Evolutionary conservation across 2,113 vertebrate genomes (phyloP).

Genomic region (Myrmecophaga tridactyla): DNA sequence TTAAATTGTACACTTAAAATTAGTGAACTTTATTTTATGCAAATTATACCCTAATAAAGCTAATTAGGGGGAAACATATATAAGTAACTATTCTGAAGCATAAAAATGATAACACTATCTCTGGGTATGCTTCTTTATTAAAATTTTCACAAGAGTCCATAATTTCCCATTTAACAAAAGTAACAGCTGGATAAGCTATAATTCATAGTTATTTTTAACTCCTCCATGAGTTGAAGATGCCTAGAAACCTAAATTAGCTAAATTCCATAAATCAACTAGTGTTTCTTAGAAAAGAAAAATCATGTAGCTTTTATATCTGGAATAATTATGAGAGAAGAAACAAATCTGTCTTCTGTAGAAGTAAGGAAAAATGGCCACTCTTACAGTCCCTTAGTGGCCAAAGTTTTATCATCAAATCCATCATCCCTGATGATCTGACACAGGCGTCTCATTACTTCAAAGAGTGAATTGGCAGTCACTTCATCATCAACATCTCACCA

Average conservation of each 20-base stretch:
- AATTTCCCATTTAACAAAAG: background rate
- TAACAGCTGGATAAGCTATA: background rate
- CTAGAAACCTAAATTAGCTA: background rate
- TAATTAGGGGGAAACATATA: background rate
- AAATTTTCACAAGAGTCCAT: background rate
- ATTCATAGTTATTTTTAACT: background rate
- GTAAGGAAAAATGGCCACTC: background rate
- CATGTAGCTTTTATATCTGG: background rate
- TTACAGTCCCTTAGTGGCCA: background rate
- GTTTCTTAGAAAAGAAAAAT: background rate
- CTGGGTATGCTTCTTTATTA: background rate
- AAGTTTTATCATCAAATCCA: background rate
- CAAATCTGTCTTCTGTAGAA: background rate
- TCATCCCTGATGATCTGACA: background rate
- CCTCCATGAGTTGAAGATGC: background rate
- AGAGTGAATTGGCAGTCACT: background rate
- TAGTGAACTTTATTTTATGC: background rate
- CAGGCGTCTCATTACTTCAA: background rate
- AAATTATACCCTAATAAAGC: background rate
- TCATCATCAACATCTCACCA: background rate
- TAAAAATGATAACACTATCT: background rate
- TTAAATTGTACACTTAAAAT: background rate
- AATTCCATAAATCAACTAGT: background rate
- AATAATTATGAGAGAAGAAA: background rate
- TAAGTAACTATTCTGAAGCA: background rate